phyloP scores from a whole-genome alignment of 2,888 invertebrate species.

The Conomelus anceps region DNA sequence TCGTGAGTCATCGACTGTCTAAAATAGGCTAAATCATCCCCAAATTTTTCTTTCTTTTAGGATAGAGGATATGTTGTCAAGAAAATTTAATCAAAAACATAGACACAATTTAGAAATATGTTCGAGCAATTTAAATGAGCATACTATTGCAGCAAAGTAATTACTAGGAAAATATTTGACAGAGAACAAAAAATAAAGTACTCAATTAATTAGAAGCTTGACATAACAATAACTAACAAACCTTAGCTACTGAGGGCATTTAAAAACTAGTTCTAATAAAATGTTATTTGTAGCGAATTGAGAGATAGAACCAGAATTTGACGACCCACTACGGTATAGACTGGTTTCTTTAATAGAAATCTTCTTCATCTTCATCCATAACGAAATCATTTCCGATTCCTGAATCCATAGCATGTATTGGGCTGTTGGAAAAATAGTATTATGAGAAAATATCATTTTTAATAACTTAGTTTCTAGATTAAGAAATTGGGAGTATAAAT shows the following conservation, averaged over 20 bases:
- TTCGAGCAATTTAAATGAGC: neutral
- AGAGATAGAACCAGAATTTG: no score
- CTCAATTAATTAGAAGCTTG: neutral
- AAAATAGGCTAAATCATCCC: neutral
- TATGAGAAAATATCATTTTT: neutral
- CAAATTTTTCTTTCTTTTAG: no score
- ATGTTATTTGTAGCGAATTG: neutral
- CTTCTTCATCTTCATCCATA: conserved; percentile 73
- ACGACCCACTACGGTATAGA: neutral
- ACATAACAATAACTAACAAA: neutral
- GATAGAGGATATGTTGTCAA: no score
- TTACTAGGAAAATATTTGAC: neutral
- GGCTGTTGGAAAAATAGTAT: conserved; percentile 50
- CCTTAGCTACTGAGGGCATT: neutral
- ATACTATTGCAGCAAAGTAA: neutral
- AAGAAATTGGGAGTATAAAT: no score
- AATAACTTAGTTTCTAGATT: neutral
- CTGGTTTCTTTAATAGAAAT: conserved; percentile 27
- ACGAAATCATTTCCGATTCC: conserved; percentile 70
- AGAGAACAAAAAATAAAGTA: neutral
- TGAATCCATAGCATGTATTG: conserved; percentile 71
- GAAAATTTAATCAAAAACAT: no score
- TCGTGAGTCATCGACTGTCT: neutral
- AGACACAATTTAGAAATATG: no score
- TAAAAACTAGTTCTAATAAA: neutral